Evolutionary conservation across 2,113 vertebrate genomes (phyloP).

Genomic region (Xenopus tropicalis): UCB_Xtro_10.0 CM004444.2:28863501-28864000

Average conservation of each 20-base stretch:
- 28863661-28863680: conserved; percentile 47
- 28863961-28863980: too few species aligned
- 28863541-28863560: conserved; percentile 45
- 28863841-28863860: too few species aligned
- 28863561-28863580: conserved; percentile 32
- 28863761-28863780: conserved; percentile 58
- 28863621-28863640: conserved; percentile 75
- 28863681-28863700: conserved; percentile 59
- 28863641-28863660: conserved; percentile 54
- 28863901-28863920: too few species aligned
- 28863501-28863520: conserved; percentile 53
- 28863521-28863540: conserved; percentile 32
- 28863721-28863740: conserved; percentile 73
- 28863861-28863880: too few species aligned
- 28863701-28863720: conserved; percentile 70
- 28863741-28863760: conserved; percentile 67
- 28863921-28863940: too few species aligned
- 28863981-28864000: too few species aligned
- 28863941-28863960: too few species aligned
- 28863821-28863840: not conserved
- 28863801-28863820: not conserved
- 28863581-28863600: conserved; percentile 54
- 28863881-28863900: too few species aligned
- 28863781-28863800: not conserved
- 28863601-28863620: conserved; percentile 57